A percentile compares a stretch with the other conserved stretches of the same genome.
Conservation (phyloP, 2,797 vertebrate genomes). For the Otolemur crassicaudatus region DNA sequence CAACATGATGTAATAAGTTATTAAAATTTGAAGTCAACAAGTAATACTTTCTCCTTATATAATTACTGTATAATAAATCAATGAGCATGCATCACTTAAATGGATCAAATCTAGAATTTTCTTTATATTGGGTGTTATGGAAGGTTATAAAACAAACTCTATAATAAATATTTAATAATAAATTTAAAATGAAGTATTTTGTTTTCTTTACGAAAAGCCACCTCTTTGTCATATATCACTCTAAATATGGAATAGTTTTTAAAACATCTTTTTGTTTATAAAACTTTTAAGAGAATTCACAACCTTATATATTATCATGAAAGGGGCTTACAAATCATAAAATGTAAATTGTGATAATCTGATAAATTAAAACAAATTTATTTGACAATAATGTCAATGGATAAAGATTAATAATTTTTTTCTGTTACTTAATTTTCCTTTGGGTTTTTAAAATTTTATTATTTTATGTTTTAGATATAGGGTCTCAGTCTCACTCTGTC, state of each 20-base stretch:
- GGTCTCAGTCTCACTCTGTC: background rate
- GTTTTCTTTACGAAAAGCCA: background rate
- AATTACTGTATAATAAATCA: slow-evolving; percentile 4
- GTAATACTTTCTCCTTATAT: background rate
- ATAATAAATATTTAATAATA: slow-evolving; percentile 29
- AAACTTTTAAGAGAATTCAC: background rate
- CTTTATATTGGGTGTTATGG: background rate
- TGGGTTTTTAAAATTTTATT: background rate
- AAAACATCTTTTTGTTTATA: background rate
- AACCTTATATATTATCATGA: background rate
- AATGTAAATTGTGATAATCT: background rate
- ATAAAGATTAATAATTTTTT: background rate
- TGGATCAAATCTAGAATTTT: slow-evolving; percentile 20
- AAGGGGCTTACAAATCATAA: background rate
- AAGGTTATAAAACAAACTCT: background rate
- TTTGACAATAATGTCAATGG: background rate
- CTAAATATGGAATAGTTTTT: background rate
- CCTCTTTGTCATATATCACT: background rate
- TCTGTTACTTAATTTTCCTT: background rate
- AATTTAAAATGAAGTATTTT: background rate
- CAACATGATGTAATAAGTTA: background rate
- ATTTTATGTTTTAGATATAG: background rate
- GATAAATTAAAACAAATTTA: background rate
- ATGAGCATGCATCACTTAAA: background rate
- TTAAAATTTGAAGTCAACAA: background rate